Conservation (phyloP, 2,888 invertebrate genomes). For the Odontocolon sp. region DNA sequence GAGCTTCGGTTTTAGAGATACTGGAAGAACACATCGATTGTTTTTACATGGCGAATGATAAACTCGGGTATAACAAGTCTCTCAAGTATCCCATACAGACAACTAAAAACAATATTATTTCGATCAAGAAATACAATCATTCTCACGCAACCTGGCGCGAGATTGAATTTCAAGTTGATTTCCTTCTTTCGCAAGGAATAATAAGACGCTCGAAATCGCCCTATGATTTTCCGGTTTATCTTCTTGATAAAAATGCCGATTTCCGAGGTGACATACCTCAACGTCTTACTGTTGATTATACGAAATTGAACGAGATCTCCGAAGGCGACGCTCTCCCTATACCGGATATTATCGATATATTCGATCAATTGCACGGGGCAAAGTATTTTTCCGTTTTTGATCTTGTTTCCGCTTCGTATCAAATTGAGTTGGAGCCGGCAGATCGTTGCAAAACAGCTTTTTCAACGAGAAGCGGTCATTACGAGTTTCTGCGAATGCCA, state of each 20-base stretch:
- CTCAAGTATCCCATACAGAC: constrained; percentile 27
- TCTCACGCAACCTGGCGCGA: neutral
- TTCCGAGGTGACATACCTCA: neutral
- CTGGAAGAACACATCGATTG: constrained; percentile 44
- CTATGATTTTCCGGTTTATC: constrained; percentile 10
- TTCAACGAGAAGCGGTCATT: constrained; percentile 35
- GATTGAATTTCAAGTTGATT: constrained; percentile 9
- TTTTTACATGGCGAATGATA: constrained; percentile 39
- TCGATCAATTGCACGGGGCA: constrained; percentile 37
- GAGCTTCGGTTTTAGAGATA: neutral
- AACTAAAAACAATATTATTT: neutral
- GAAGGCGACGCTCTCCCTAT: constrained; percentile 12
- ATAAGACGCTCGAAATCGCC: constrained; percentile 30
- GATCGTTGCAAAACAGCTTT: constrained; percentile 45
- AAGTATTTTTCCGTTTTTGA: constrained; percentile 51
- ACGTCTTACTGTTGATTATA: neutral
- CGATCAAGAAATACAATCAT: neutral
- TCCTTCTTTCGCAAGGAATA: constrained; percentile 30
- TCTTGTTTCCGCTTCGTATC: constrained; percentile 47
- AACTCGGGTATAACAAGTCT: neutral
- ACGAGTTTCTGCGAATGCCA: constrained; percentile 50
- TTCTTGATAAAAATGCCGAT: constrained; percentile 27
- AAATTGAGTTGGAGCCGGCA: constrained; percentile 20
- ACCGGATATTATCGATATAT: constrained; percentile 26
- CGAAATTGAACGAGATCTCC: constrained; percentile 24